Evolutionary conservation across 2,113 vertebrate species (phyloP), one percentile per base, ranked within the genome.

Genomic region (Columba livia): DNA sequence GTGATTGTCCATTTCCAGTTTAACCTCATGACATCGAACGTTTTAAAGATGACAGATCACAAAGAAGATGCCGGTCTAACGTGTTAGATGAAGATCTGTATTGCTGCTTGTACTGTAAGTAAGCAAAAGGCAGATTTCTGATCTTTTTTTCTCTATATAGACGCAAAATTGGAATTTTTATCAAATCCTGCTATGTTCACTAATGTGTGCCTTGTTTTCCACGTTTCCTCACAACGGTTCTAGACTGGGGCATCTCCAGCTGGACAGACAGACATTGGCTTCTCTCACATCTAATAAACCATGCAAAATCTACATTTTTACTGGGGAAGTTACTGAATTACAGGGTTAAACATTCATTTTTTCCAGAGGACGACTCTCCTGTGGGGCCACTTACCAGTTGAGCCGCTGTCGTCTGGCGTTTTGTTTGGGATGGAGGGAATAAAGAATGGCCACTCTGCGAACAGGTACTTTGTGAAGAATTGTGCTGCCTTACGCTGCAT

Each of bases 31-130:
- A 2, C 12, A 2, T 8, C 34, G 31, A 58, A 2, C 50, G 24
- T 72, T 15, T 28, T 15, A 2, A n/a, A 34, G 28, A 36, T 15
- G 29, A 26, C 5, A 13, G 14, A 8, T 40, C 20, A 15, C 26
- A 34, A 23, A 5, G 19, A 62, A 28, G 36, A 40, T 26, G 9
- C 1, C 3, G 15, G 21, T 28, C 0, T 15, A 29, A 15, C 10
- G 6, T 0, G 1, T 60, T 8, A 19, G 6, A 8, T 7, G 17
- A n/a, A 29, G 6, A 6, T 24, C 26, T 47, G 0, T 19, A 0
- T 12, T 38, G 3, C 48, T 60, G 7, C 51, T 89, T 29, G 5
- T 0, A 32, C 17, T 11, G 12, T 8, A 20, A 75, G 10, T 10
- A 28, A 0, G 15, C 15, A 51, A 31, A 82, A 57, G 8, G 8